These are phyloP conservation scores for Chrysodeixis includens DNA, from an alignment of 2,888 invertebrate genomes.

Conservation along the genomic window DNA sequence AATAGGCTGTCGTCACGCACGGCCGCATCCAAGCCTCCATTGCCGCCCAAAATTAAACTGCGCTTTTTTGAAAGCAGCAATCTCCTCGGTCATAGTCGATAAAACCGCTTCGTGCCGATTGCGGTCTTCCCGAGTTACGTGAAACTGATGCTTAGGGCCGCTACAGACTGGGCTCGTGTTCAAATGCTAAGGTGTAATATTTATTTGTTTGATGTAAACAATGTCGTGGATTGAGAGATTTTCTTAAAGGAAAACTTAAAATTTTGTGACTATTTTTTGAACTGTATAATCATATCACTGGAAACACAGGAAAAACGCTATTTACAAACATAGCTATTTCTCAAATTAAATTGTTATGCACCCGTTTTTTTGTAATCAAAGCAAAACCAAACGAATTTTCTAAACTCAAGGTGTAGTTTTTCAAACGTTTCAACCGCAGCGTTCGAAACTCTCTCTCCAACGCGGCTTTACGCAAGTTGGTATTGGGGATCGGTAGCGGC, in stretches of 20 bases:
- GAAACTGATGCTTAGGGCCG: constrained; percentile 58
- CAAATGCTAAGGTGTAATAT: neutral
- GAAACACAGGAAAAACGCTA: too few relatives aligned
- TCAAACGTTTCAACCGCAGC: constrained; percentile 21
- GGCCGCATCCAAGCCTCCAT: constrained; percentile 72
- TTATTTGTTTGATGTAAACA: neutral
- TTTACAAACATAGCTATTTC: too few relatives aligned
- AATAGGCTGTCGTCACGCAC: constrained; percentile 84
- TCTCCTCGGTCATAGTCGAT: constrained; percentile 86
- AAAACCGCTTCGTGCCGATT: constrained; percentile 86
- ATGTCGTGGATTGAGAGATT: too few relatives aligned
- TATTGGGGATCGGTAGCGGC: constrained; percentile 56
- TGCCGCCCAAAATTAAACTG: constrained; percentile 84
- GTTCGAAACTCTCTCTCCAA: constrained; percentile 17
- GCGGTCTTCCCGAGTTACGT: constrained; percentile 72
- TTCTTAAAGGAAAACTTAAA: too few relatives aligned
- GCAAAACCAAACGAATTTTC: neutral
- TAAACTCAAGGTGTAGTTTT: neutral
- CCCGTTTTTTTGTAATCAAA: too few relatives aligned
- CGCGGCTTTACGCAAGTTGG: constrained; percentile 41
- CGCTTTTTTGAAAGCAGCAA: constrained; percentile 85
- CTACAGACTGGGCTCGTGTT: constrained; percentile 21
- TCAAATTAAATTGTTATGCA: too few relatives aligned
- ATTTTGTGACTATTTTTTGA: too few relatives aligned
- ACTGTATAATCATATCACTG: too few relatives aligned